Evolutionary conservation across 53 echinoderm and acorn worm species (phyloP).

Genomic region (Apostichopus leukothele): DNA sequence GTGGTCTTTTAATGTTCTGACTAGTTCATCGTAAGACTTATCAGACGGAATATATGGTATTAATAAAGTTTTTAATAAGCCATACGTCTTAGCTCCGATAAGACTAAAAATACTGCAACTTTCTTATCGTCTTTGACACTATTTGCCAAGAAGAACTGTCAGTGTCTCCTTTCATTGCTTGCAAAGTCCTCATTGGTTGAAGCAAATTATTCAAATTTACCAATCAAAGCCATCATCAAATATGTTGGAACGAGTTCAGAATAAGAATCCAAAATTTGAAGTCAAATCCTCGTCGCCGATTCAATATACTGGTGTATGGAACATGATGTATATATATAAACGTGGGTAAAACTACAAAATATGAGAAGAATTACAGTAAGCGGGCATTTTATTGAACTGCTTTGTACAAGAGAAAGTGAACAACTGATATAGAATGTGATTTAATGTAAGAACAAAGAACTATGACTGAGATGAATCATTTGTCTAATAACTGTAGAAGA

Average conservation of each 20-base stretch:
- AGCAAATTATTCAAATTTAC: constrained; percentile 1
- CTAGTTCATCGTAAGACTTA: background rate
- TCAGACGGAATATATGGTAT: background rate
- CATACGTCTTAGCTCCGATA: constrained; percentile 14
- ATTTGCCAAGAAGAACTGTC: constrained; percentile 1
- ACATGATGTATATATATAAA: too few relatives aligned
- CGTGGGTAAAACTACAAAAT: too few relatives aligned
- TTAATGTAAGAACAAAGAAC: too few relatives aligned
- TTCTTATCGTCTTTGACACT: background rate
- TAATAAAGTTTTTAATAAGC: background rate
- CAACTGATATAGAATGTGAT: too few relatives aligned
- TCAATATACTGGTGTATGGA: too few relatives aligned
- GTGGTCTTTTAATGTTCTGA: background rate
- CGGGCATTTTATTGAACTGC: too few relatives aligned
- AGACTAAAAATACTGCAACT: constrained; percentile 9
- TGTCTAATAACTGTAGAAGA: too few relatives aligned
- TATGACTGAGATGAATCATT: too few relatives aligned
- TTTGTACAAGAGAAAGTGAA: too few relatives aligned
- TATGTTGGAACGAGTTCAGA: too few relatives aligned
- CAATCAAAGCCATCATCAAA: background rate
- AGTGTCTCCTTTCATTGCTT: background rate
- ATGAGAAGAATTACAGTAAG: too few relatives aligned
- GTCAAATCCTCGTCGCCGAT: background rate
- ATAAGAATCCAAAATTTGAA: background rate
- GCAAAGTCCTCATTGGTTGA: constrained; percentile 8